Evolutionary conservation across 2,113 vertebrate genomes (phyloP).

Genomic region (Tragelaphus strepsiceros): DNA sequence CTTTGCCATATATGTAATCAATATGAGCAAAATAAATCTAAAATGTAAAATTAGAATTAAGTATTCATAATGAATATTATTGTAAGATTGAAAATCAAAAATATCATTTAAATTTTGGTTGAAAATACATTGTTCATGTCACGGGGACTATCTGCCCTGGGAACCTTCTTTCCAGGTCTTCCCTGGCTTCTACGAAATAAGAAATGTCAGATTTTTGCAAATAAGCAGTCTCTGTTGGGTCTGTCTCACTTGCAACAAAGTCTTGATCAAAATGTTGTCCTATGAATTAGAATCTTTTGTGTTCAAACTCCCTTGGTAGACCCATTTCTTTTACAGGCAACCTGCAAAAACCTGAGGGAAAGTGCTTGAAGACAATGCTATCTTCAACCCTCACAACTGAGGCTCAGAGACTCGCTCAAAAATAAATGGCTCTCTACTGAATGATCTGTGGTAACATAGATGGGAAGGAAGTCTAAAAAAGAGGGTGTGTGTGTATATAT

Average conservation of each 20-base stretch:
- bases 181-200: not conserved
- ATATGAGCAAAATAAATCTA: not conserved
- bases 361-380: not conserved
- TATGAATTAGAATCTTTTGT: not conserved
- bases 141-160: not conserved
- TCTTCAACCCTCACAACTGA: not conserved
- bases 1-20: not conserved
- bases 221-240: not conserved
- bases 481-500: not conserved
- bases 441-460: not conserved
- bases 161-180: not conserved
- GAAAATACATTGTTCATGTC: not conserved
- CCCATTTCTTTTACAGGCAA: not conserved
- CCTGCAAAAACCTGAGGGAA: not conserved
- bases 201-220: not conserved
- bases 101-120: not conserved
- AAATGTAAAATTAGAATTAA: slow-evolving; percentile 9
- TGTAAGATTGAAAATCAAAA: slow-evolving; percentile 18
- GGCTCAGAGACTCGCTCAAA: not conserved
- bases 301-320: not conserved
- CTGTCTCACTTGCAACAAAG: not conserved
- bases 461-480: not conserved
- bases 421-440: not conserved
- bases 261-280: not conserved
- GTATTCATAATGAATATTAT: not conserved